Evolutionary conservation across 1,140 invertebrate genomes (phyloP).

Genomic region (Lepidurus packardi): DNA sequence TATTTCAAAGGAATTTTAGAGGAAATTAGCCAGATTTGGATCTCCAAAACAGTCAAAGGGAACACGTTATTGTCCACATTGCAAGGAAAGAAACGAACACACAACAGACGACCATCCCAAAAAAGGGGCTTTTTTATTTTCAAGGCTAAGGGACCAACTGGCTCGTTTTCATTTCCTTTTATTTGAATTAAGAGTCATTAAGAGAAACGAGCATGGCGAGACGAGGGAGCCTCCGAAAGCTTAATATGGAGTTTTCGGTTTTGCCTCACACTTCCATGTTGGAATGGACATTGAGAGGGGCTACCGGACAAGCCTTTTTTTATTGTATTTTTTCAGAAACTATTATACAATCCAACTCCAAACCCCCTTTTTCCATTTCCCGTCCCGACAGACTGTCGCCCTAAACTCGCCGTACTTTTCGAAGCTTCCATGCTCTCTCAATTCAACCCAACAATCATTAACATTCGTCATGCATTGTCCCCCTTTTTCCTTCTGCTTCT

Average conservation of each 20-base stretch:
- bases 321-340: neutral
- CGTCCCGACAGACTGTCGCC: conserved; percentile 16
- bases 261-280: neutral
- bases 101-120: no score
- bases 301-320: conserved; percentile 12
- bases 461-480: conserved; percentile 21
- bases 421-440: conserved; percentile 1
- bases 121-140: neutral
- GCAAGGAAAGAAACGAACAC: no score
- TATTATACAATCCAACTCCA: neutral
- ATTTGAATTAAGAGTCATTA: conserved; percentile 13
- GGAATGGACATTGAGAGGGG: neutral
- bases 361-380: conserved; percentile 21
- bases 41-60: no score
- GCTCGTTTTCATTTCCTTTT: neutral
- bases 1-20: no score
- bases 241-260: neutral
- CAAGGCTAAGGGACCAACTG: neutral
- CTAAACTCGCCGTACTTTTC: neutral
- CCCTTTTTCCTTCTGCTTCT: neutral
- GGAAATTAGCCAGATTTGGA: no score
- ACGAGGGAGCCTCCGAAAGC: neutral
- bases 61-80: no score
- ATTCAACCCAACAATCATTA: conserved; percentile 22
- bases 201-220: conserved; percentile 9